These are phyloP conservation scores for Enteromius argenteus DNA, from an alignment of 2,797 vertebrate genomes.

Conservation along the genomic window DNA sequence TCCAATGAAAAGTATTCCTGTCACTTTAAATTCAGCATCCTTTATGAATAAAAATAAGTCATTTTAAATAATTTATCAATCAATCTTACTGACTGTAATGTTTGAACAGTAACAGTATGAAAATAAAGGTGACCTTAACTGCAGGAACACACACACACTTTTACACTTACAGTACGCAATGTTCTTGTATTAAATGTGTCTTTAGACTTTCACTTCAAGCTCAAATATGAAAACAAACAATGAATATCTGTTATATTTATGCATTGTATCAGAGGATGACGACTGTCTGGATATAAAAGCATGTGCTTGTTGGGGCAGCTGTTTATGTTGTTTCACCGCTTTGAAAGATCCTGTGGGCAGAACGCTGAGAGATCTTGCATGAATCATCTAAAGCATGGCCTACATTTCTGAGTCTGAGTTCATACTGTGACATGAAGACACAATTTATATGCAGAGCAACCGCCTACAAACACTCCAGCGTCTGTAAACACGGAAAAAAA, in stretches of 20 bases:
- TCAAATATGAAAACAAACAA: slow-evolving; percentile 35
- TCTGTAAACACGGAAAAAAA: slow-evolving; percentile 3
- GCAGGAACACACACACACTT: neutral
- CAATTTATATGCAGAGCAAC: slow-evolving; percentile 34
- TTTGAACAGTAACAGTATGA: neutral
- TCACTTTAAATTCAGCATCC: neutral
- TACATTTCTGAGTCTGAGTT: slow-evolving; percentile 41
- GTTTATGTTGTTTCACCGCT: neutral
- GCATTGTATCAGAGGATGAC: neutral
- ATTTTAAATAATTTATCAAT: neutral
- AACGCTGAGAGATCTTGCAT: slow-evolving; percentile 4
- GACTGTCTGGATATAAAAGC: neutral
- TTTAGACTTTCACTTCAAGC: neutral
- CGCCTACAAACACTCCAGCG: slow-evolving; percentile 20
- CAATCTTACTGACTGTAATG: neutral
- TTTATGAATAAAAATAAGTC: neutral
- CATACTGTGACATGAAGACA: slow-evolving; percentile 33
- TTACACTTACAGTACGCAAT: neutral
- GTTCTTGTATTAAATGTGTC: neutral
- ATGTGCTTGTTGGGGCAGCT: slow-evolving; percentile 16
- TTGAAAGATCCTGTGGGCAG: slow-evolving; percentile 10
- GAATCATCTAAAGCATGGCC: slow-evolving; percentile 56
- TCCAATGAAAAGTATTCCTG: neutral
- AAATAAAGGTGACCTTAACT: neutral
- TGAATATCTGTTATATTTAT: slow-evolving; percentile 1